Base-by-base conservation (phyloP, 2,797 vertebrate species). In the Setipinna tenuifilis region DNA sequence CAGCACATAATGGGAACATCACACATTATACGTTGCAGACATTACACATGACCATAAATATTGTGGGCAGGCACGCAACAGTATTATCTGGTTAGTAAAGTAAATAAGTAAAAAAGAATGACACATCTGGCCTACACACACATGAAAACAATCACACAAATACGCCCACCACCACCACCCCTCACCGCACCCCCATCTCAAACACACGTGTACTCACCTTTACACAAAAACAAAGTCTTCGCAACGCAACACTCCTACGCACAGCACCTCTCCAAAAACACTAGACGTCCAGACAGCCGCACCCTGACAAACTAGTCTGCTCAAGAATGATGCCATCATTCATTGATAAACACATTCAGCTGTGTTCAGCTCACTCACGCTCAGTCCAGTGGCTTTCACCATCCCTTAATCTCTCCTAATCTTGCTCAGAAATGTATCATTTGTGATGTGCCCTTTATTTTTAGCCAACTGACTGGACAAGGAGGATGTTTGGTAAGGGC, bases 401-500 rank as follows among this genome's bases (percentile, higher is more conserved):
- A 78, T 44, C 35, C 71, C 17, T 21, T 78, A 78, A 78, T 78
- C 71, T 78, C 41, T 4, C 71, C 0, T 44, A 78, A 78, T 78
- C 71, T 41, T 2, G 0, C 71, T 44, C 44, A 78, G 19, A 44
- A 78, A 44, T 17, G 17, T 78, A 78, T 78, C 19, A 5, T 44
- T 59, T 44, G 17, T 19, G 41, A 78, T 21, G 35, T 44, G 35
- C 5, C 71, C 1, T 41, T 78, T 41, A 78, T 78, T 78, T 71
- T 71, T 35, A 44, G 71, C 71, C 71, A 35, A 54, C 50, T 48
- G n/a, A 75, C 16, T 75, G 71, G 31, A 78, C 71, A 35, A 75
- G 31, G 68, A 41, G 6, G 16, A 5, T 75, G 31, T 75, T 19
- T 41, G 68, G 68, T 41, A 75, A 75, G 68, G 65, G 28, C 14